A percentile compares a stretch with the other conserved stretches of the same genome.
Conservation (phyloP, 1,140 invertebrate species). For the Trichonephila clavipes region DNA sequence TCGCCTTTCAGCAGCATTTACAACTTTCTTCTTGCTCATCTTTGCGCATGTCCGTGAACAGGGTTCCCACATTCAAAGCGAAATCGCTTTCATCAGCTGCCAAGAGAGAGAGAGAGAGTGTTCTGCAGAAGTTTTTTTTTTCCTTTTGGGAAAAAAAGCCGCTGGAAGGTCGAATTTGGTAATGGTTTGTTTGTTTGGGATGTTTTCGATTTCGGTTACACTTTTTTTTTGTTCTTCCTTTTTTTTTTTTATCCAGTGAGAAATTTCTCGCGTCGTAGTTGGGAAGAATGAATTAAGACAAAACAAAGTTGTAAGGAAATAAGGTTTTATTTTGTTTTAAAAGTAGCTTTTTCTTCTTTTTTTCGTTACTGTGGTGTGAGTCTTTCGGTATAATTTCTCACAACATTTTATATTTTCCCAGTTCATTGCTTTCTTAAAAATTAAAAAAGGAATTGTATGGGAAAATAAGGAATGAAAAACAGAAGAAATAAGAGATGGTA, state of each 20-base stretch:
- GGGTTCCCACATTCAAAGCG: background rate
- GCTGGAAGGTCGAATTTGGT: slow-evolving; percentile 40
- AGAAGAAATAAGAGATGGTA: too few relatives aligned
- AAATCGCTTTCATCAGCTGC: background rate
- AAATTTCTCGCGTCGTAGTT: slow-evolving; percentile 22
- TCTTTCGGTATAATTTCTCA: background rate
- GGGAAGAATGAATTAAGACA: background rate
- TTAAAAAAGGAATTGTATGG: background rate
- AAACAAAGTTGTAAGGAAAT: background rate
- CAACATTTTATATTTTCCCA: background rate
- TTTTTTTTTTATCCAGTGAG: background rate
- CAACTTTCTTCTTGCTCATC: background rate
- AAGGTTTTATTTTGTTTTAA: background rate
- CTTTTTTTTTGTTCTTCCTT: background rate
- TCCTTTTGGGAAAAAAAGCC: background rate
- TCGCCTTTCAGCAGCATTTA: slow-evolving; percentile 9
- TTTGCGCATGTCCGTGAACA: slow-evolving; percentile 12
- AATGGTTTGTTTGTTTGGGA: slow-evolving; percentile 43
- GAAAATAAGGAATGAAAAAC: background rate
- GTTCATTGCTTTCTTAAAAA: background rate
- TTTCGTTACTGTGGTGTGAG: background rate
- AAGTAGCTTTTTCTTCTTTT: background rate
- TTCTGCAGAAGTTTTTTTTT: too few relatives aligned
- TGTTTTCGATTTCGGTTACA: slow-evolving; percentile 23
- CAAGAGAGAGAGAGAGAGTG: too few relatives aligned